Conservation (phyloP, 2,797 vertebrate genomes). For the Danio kyathit region DNA sequence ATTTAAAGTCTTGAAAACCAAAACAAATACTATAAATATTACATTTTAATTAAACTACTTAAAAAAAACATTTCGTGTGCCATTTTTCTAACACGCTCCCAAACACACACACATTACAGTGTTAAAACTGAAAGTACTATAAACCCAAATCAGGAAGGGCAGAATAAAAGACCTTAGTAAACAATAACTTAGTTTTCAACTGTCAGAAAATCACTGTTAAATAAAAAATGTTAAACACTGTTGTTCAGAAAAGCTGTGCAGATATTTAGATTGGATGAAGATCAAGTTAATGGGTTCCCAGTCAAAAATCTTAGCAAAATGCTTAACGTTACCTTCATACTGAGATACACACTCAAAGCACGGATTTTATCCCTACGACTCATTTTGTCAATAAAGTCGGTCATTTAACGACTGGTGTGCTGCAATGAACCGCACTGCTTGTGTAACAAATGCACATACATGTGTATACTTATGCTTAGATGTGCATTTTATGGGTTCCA, state of each 20-base stretch:
- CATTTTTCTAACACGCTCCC: not conserved
- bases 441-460: constrained; percentile 19
- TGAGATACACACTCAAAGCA: not conserved
- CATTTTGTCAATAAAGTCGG: constrained; percentile 9
- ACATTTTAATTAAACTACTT: not conserved
- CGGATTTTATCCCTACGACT: not conserved
- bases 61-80: not conserved
- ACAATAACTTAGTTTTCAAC: not conserved
- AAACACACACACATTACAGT: too few relatives aligned
- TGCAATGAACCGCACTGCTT: constrained; percentile 38
- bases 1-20: not conserved
- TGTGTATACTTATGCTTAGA: not conserved
- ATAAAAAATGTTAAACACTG: not conserved
- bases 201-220: not conserved
- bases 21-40: not conserved
- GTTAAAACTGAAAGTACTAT: constrained; percentile 2
- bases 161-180: not conserved
- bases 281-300: not conserved
- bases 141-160: not conserved
- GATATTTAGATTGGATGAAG: not conserved
- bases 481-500: not conserved
- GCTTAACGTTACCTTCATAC: not conserved
- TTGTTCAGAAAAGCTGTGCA: not conserved
- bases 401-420: constrained; percentile 25
- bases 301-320: not conserved